Base-by-base conservation (phyloP, 1,140 invertebrate species). In the Drosophila ficusphila region DNA sequence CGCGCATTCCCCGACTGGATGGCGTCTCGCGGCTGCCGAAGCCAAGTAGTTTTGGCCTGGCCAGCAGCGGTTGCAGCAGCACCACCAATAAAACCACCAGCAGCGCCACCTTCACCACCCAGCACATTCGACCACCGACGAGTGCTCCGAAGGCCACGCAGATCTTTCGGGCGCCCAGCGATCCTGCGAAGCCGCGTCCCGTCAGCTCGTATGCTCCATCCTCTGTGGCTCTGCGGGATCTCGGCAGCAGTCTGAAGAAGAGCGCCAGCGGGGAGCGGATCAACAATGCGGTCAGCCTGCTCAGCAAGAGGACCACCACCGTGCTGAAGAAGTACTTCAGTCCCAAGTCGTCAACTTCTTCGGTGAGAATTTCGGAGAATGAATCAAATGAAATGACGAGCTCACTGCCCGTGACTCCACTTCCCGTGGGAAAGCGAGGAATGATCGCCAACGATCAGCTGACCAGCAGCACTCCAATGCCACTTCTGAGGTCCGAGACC, bases 1-100 rank as follows among this genome's bases (percentile, higher is more conserved):
- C 90, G 0, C 81, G 90, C 39, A 90, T 91, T 69, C 88, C 90
- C 33, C 79, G 88, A n/a, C 65, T 88, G 39, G 89, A 88, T 34
- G 85, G 88, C 57, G 64, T 61, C 29, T 89, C 88, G 9, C 83
- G 90, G 25, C 82, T 91, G 16, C 88, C 88, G 1, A 38, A 88
- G 33, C 88, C 90, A 8, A 90, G 85, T 29, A 76, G 49, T 14
- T 76, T 79, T 29, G 54, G 62, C 34, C 7, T 52, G 46, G 51
- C 60, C 38, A 64, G 29, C 60, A 64, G 29, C 31, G 27, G 38
- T 12, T 12, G 14, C 7, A 25, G 14, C 7, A 25, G 9, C 49
- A 53, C 11, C 25, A 29, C 54, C 42, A 46, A 33, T 29, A 34
- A 11, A 33, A 34, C 31, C 34, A 31, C 34, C 18, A 34, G 16